Conservation (phyloP, 1,140 invertebrate genomes). For the Sipha flava region DNA sequence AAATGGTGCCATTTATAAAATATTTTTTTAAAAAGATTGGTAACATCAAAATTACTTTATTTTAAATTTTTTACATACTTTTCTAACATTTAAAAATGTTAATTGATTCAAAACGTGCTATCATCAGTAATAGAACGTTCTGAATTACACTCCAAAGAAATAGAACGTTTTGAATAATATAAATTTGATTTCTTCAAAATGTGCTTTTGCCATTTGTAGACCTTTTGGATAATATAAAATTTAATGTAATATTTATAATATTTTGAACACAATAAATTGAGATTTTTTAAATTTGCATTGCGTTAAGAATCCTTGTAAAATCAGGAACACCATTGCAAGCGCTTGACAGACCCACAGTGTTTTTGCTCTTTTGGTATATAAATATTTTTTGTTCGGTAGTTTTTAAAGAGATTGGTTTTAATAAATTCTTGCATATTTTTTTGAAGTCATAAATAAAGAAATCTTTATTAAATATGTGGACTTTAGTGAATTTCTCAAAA, state of each 20-base stretch:
- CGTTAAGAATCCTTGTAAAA: background rate
- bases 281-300: background rate
- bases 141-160: background rate
- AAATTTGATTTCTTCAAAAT: background rate
- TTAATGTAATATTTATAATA: background rate
- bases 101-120: background rate
- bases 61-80: background rate
- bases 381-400: background rate
- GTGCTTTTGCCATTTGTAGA: background rate
- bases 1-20: background rate
- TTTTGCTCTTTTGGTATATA: background rate
- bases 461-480: slow-evolving; percentile 27
- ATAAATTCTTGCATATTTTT: background rate
- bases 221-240: background rate
- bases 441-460: slow-evolving; percentile 28
- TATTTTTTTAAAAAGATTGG: background rate
- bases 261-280: background rate
- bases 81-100: background rate
- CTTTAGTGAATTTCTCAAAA: slow-evolving; percentile 19
- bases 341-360: background rate
- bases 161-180: background rate
- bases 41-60: background rate
- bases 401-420: background rate
- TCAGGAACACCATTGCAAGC: background rate
- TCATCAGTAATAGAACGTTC: background rate